Evolutionary conservation across 2,113 vertebrate species (phyloP).

Genomic region (Oceanites oceanicus): DNA sequence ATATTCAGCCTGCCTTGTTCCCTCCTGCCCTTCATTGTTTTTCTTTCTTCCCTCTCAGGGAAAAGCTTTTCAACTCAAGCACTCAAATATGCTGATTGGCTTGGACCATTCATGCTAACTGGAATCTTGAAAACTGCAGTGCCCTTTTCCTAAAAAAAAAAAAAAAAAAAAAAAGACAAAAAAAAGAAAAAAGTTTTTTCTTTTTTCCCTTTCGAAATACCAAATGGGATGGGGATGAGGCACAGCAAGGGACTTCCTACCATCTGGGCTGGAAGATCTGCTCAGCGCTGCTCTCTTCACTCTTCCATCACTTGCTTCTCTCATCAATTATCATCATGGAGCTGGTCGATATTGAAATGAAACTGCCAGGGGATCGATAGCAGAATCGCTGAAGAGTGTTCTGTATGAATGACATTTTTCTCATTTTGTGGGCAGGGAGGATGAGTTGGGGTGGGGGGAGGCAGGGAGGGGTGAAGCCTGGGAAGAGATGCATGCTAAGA

Average conservation of each 20-base stretch:
- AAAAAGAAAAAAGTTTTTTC: neutral
- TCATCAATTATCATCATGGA: neutral
- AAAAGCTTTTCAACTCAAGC: neutral
- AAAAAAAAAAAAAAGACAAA: neutral
- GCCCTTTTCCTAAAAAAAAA: neutral
- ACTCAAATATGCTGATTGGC: neutral
- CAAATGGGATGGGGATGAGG: neutral
- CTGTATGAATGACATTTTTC: neutral
- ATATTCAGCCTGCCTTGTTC: neutral
- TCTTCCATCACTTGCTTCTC: constrained; percentile 4
- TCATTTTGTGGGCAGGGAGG: neutral
- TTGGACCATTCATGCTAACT: neutral
- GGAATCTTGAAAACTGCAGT: neutral
- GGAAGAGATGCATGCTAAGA: neutral
- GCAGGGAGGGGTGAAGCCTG: neutral
- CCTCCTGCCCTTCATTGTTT: neutral
- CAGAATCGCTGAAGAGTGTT: neutral
- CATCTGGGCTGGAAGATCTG: neutral
- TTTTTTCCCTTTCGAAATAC: neutral
- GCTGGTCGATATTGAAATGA: constrained; percentile 44
- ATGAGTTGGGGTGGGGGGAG: neutral
- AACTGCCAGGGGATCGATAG: neutral
- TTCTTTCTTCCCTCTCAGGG: neutral
- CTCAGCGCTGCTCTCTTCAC: neutral
- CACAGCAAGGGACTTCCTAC: neutral